These are phyloP conservation scores for Andrena cerasifolii DNA, from an alignment of 1,140 invertebrate genomes.

Conservation along the genomic window DNA sequence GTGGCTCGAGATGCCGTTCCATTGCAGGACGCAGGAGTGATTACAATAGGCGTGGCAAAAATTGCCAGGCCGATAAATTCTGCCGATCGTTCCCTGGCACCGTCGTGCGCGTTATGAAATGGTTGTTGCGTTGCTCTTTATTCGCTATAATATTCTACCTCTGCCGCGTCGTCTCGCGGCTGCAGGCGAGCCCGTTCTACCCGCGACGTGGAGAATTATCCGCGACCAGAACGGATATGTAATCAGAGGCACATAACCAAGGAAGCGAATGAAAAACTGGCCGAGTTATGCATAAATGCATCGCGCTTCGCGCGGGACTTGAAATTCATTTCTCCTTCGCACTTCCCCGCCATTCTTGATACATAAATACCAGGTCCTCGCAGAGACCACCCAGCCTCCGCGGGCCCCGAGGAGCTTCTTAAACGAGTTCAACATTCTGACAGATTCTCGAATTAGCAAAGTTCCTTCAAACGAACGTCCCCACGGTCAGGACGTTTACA, in stretches of 20 bases:
- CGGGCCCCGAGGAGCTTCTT: neutral
- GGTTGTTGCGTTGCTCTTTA: neutral
- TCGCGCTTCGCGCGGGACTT: neutral
- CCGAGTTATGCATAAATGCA: too few relatives aligned
- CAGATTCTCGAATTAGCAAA: slow-evolving; percentile 34
- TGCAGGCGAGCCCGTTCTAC: neutral
- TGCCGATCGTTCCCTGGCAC: neutral
- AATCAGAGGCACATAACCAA: slow-evolving; percentile 8
- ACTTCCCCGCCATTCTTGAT: neutral
- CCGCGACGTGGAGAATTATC: too few relatives aligned
- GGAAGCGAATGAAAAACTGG: neutral
- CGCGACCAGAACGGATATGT: too few relatives aligned
- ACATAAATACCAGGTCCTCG: neutral
- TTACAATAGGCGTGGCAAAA: slow-evolving; percentile 13
- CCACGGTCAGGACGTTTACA: neutral
- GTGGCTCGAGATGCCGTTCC: neutral
- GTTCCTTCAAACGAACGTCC: slow-evolving; percentile 15
- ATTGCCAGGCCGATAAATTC: slow-evolving; percentile 2
- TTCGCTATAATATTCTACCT: slow-evolving; percentile 7
- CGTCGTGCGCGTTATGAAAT: neutral
- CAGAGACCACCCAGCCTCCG: neutral
- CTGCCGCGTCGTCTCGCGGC: neutral
- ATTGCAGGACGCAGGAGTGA: neutral
- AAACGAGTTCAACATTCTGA: neutral
- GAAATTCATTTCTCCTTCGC: neutral